A percentile compares a stretch with the other conserved stretches of the same genome.
phyloP scores from a whole-genome alignment of 2,113 vertebrate genomes.

The Zosterops hypoxanthus region DNA sequence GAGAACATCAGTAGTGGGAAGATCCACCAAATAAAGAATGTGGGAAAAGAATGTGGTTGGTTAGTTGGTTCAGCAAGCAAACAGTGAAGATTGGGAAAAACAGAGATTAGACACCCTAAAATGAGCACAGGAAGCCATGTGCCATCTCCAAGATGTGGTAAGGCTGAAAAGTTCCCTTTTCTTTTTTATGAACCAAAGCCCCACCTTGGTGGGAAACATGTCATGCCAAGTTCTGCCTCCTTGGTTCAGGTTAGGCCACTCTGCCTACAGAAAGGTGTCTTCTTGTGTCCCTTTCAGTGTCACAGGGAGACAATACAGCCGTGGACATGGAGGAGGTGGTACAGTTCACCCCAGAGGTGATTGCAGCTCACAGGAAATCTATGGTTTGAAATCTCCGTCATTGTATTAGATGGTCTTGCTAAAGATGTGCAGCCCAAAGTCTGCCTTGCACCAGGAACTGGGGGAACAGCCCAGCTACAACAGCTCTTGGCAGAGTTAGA shows the following conservation, averaged over 20 bases:
- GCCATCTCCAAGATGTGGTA: not conserved
- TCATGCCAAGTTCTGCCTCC: not conserved
- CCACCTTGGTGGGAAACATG: not conserved
- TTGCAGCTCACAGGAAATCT: not conserved
- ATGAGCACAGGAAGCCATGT: not conserved
- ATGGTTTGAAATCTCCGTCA: not conserved
- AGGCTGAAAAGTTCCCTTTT: not conserved
- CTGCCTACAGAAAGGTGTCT: not conserved
- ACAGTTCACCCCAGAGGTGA: not conserved
- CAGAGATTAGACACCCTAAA: fast-evolving
- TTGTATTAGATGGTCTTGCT: not conserved
- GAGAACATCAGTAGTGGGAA: not conserved
- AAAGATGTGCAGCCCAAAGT: not conserved
- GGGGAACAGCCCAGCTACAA: not conserved
- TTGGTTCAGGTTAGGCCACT: not conserved
- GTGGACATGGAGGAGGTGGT: not conserved
- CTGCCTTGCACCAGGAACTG: not conserved
- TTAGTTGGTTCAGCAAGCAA: not conserved
- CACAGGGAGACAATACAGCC: fast-evolving
- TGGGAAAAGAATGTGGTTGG: not conserved
- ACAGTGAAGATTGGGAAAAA: not conserved
- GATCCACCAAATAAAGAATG: conserved; percentile 36
- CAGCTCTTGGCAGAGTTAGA: not conserved
- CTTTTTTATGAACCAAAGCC: not conserved
- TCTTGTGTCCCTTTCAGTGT: not conserved